phyloP scores from a whole-genome alignment of 2,113 vertebrate species.

The Siniperca chuatsi region DNA sequence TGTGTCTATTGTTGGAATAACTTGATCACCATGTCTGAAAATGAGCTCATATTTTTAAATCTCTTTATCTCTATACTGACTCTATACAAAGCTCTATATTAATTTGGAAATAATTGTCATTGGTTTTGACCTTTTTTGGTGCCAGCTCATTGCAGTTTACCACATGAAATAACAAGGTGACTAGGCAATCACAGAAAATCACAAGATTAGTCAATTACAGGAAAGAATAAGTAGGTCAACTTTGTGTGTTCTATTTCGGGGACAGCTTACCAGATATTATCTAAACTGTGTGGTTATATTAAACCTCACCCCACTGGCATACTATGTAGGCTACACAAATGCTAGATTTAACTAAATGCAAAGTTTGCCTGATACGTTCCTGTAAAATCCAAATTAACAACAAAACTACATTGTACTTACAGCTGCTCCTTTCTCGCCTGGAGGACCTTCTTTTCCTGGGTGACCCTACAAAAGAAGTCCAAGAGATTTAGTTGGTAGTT shows the following conservation, averaged over 20 bases:
- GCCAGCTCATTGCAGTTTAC: background rate
- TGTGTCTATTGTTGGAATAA: background rate
- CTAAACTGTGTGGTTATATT: constrained; percentile 16
- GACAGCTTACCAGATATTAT: constrained; percentile 23
- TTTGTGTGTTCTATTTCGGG: constrained; percentile 10
- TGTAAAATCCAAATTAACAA: background rate
- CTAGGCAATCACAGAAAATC: constrained; percentile 1
- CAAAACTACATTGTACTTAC: constrained; percentile 83
- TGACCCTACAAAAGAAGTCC: constrained; percentile 88
- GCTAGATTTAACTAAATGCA: too few relatives aligned
- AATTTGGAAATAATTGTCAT: background rate
- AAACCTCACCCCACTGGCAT: constrained; percentile 4
- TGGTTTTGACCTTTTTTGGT: background rate
- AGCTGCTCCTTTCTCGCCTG: constrained; percentile 93
- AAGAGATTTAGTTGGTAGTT: constrained; percentile 13
- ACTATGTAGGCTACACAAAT: background rate
- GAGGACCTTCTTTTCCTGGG: constrained; percentile 96
- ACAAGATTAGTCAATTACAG: background rate
- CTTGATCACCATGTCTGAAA: background rate
- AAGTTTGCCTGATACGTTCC: background rate
- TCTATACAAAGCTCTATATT: background rate
- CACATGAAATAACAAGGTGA: background rate
- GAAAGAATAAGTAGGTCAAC: background rate
- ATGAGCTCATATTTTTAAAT: background rate
- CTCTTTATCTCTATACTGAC: background rate